These are phyloP conservation scores for Dryadula phaetusa DNA, from an alignment of 2,888 invertebrate genomes.

Conservation along the genomic window DNA sequence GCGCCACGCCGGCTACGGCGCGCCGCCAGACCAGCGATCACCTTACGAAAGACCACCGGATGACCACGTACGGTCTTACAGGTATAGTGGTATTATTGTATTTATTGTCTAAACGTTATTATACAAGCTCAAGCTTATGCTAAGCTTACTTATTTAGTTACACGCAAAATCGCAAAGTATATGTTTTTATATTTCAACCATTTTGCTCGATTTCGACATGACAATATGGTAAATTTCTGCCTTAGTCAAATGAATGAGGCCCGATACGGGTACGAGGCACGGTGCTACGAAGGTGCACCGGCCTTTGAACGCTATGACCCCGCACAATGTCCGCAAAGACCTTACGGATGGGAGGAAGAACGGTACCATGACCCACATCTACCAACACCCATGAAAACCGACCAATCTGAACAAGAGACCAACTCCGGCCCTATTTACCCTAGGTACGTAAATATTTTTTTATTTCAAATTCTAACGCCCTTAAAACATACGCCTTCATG, in stretches of 20 bases:
- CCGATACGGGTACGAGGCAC: constrained; percentile 80
- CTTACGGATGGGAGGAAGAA: constrained; percentile 85
- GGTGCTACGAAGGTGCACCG: constrained; percentile 81
- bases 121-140: neutral
- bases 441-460: constrained; percentile 75
- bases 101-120: neutral
- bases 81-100: constrained; percentile 55
- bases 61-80: constrained; percentile 84
- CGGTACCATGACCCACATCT: constrained; percentile 84
- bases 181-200: neutral
- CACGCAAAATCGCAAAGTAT: neutral
- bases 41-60: constrained; percentile 88
- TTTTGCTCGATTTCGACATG: neutral
- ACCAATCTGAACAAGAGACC: constrained; percentile 87
- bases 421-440: constrained; percentile 90
- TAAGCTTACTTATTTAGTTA: neutral
- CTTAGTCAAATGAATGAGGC: constrained; percentile 85
- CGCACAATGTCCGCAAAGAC: constrained; percentile 77
- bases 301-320: constrained; percentile 83
- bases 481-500: constrained; percentile 56
- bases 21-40: constrained; percentile 87
- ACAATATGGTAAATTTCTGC: constrained; percentile 26
- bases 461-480: constrained; percentile 16
- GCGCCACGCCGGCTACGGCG: constrained; percentile 86
- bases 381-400: constrained; percentile 88